Conservation (phyloP, 2,888 invertebrate species). For the Frankliniella intonsa region DNA sequence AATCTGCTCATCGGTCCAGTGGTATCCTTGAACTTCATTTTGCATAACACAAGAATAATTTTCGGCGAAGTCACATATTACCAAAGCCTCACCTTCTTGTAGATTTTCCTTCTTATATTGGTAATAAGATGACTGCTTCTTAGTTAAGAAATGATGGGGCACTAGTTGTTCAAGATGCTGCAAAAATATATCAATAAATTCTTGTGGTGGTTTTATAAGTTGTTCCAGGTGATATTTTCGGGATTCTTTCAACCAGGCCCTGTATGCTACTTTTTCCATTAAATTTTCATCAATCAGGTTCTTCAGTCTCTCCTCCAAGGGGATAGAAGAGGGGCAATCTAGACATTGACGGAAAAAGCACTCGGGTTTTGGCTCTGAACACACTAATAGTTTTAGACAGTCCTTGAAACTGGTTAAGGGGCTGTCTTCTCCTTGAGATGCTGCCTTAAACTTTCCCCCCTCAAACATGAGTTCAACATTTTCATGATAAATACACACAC, state of each 20-base stretch:
- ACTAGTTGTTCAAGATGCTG: slow-evolving; percentile 31
- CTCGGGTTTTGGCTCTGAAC: too few relatives aligned
- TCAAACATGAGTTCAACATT: slow-evolving; percentile 38
- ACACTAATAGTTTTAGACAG: too few relatives aligned
- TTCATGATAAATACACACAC: slow-evolving; percentile 38
- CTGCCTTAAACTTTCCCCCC: slow-evolving; percentile 32
- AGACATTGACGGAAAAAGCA: too few relatives aligned
- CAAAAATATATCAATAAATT: slow-evolving; percentile 31
- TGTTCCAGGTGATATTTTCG: slow-evolving; percentile 33
- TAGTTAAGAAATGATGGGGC: slow-evolving; percentile 36
- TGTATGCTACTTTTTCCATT: slow-evolving; percentile 27
- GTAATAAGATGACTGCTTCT: slow-evolving; percentile 36
- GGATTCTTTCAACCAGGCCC: slow-evolving; percentile 30
- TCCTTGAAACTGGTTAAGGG: slow-evolving; percentile 30
- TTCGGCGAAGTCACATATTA: slow-evolving; percentile 39
- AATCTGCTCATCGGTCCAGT: neutral
- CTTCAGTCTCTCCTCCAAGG: too few relatives aligned
- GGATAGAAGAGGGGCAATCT: too few relatives aligned
- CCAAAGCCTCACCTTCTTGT: slow-evolving; percentile 34
- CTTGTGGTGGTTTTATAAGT: slow-evolving; percentile 30
- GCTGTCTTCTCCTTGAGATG: neutral
- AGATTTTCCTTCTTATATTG: slow-evolving; percentile 36
- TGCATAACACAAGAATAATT: slow-evolving; percentile 36
- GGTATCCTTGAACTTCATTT: too few relatives aligned
- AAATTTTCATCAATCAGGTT: too few relatives aligned